Evolutionary conservation across 1,140 invertebrate species (phyloP), one percentile per base, ranked within the genome.

Genomic region (Temnothorax curvispinosus): DNA sequence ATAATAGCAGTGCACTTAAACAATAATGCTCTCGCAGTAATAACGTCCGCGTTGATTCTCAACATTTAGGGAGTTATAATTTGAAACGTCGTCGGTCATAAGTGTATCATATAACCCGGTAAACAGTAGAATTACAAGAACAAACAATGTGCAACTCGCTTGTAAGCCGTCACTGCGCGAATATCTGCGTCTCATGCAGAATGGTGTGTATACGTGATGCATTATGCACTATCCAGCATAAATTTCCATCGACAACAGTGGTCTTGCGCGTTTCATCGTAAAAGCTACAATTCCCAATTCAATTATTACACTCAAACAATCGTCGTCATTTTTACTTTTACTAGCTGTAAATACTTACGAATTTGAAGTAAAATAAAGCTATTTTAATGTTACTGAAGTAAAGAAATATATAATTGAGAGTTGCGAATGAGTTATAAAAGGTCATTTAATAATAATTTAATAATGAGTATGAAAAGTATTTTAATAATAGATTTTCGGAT

Each of bases 91-190:
- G 64, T 18, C 6, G 69, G 50, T 41, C 56, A 56, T 75, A 84
- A 84, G 32, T 84, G 41, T 84, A 74, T 74, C 54, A 32, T 52
- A 18, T 32, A 84, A 60, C 41, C 41, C 11, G 80, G 56, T 35
- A 84, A 84, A 75, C 35, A 84, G 69, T 75, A 75, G 69, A 84
- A 75, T 84, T 84, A 74, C 80, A 84, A 75, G 80, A 84, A 60
- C 80, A 84, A 84, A 74, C 69, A 74, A 84, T 50, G n/a, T 75
- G 21, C 54, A 60, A 84, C 52, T 60, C 54, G 56, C 80, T 74
- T 84, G 69, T 74, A 75, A 82, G 41, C 67, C 80, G 80, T 84
- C 80, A 84, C 69, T 74, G 8, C 11, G 27, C 80, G 74, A 84
- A 84, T 84, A 84, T 74, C 80, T 60, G 41, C 80, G 58, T 84